Base-by-base conservation (phyloP, 2,797 vertebrate species). In the Alexandromys oeconomus region DNA sequence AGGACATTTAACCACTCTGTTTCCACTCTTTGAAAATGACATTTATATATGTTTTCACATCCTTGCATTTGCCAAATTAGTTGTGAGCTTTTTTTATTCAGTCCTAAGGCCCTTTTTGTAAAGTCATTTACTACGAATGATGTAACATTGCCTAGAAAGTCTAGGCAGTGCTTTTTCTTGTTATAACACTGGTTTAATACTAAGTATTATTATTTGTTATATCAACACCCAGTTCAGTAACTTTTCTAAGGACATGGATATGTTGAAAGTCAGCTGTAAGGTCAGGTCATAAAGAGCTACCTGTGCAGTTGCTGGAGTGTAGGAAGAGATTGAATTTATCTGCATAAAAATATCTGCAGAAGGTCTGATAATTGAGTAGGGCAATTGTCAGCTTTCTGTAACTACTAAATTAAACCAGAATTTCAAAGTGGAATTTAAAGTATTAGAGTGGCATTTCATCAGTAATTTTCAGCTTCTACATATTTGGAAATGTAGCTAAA, bases 371-470 rank as follows among this genome's bases (percentile, higher is more conserved):
- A 76, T 40, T 74, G 21, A 54, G 29, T 51, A 57, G 82, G 48
- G 10, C 34, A 76, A 34, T 76, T 43, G 57, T 80, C 25, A 81
- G 34, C 10, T 17, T 17, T 67, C 9, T 71, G 46, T 59, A 21
- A 51, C 37, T 82, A 78, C 23, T 87, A 71, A 90, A 43, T 84
- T 81, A 78, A 77, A 81, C 29, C 74, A 79, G 34, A 67, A 51
- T 81, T 93, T 48, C 79, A 85, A 91, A 19, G 9, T 86, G 81
- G 57, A 82, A 77, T 76, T 73, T 87, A 57, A 86, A 85, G 5
- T n/a, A 92, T 14, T 43, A 86, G 54, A 77, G 71, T 51, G 43
- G 12, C 21, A 14, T 94, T 95, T 84, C 37, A 73, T 61, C 15
- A 87, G 6, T 88, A 40, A 63, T 27, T 77, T 6, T 17, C 37